Evolutionary conservation across 2,797 vertebrate genomes (phyloP).

Genomic region (Alauda arvensis): DNA sequence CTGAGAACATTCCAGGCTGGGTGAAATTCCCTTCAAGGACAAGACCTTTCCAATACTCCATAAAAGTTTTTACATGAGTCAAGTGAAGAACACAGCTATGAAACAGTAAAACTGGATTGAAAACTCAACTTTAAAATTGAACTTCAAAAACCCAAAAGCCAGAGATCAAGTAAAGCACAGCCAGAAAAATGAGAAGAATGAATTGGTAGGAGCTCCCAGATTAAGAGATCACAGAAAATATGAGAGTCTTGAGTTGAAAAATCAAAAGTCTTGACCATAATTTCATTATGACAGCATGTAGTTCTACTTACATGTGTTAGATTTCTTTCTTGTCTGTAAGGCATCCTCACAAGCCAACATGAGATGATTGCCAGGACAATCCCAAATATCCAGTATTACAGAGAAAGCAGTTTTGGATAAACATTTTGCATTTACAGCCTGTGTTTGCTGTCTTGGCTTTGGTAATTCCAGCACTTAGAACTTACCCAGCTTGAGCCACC

Average conservation of each 20-base stretch:
- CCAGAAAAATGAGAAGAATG: neutral
- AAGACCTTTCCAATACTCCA: neutral
- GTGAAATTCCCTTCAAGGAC: neutral
- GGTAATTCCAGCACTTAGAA: neutral
- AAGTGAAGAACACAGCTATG: neutral
- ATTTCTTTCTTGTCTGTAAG: neutral
- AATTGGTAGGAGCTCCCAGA: neutral
- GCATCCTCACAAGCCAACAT: neutral
- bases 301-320: neutral
- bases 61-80: neutral
- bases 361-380: neutral
- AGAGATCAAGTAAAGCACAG: neutral
- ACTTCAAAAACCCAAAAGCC: neutral
- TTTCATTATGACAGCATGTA: neutral
- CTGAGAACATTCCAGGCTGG: neutral
- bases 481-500: neutral
- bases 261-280: neutral
- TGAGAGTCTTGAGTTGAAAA: neutral
- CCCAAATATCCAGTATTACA: neutral
- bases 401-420: neutral
- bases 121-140: neutral
- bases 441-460: neutral
- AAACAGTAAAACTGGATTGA: neutral
- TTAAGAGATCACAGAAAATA: neutral
- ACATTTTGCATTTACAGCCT: neutral